Conservation (phyloP, 2,113 vertebrate genomes). For the Phoenicopterus ruber region DNA sequence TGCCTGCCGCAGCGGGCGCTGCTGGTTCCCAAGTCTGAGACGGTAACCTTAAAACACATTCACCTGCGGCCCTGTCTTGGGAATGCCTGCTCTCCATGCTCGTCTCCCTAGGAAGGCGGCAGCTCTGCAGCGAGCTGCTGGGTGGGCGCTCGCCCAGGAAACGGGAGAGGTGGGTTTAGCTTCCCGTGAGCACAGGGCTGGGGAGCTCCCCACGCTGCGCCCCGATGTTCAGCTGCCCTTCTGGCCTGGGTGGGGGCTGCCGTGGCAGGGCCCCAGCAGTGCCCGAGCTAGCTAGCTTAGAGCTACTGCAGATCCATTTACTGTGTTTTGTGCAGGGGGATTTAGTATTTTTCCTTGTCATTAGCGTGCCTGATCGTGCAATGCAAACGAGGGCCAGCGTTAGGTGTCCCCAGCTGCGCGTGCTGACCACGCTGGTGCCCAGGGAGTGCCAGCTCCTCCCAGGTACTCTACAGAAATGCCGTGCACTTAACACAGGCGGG, state of each 20-base stretch:
- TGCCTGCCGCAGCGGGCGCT: accelerated
- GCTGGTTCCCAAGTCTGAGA: background rate
- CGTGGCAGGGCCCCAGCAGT: accelerated
- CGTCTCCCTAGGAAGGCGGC: background rate
- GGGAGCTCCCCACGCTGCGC: background rate
- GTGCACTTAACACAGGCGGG: accelerated
- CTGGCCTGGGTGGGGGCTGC: background rate
- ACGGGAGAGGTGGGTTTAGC: background rate
- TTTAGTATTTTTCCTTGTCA: background rate
- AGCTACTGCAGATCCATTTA: background rate
- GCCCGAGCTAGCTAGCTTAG: background rate
- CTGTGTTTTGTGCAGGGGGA: accelerated
- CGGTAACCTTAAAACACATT: accelerated
- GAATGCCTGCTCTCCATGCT: no score
- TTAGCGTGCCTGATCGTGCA: background rate
- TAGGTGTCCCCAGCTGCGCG: background rate
- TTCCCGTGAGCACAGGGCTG: accelerated
- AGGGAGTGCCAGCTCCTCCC: background rate
- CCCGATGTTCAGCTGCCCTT: background rate
- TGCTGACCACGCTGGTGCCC: background rate
- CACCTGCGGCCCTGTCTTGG: background rate
- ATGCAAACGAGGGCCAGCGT: no score
- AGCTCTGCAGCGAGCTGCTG: background rate
- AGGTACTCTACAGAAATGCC: accelerated
- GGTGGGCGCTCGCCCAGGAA: accelerated